Conservation (phyloP, 2,888 invertebrate genomes). For the Formica aserva region DNA sequence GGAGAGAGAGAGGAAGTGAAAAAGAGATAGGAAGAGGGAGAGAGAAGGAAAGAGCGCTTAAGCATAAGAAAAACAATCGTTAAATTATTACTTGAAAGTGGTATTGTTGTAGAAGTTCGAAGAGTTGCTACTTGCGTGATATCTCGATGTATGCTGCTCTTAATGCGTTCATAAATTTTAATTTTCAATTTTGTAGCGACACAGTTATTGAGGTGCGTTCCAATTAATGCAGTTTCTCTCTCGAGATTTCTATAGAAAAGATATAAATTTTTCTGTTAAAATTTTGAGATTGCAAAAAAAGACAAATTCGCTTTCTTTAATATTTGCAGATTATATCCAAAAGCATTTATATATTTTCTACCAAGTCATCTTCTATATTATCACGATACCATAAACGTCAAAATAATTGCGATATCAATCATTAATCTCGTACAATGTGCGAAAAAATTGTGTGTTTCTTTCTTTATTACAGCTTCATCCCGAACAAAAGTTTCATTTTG, state of each 20-base stretch:
- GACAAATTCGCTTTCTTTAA: background rate
- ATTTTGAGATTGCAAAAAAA: background rate
- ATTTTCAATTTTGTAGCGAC: slow-evolving; percentile 74
- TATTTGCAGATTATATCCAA: background rate
- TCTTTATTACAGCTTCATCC: background rate
- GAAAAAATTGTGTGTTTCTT: background rate
- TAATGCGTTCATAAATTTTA: slow-evolving; percentile 77
- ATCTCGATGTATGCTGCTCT: slow-evolving; percentile 63
- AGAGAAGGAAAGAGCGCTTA: background rate
- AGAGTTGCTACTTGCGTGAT: slow-evolving; percentile 33
- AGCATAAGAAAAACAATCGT: slow-evolving; percentile 53
- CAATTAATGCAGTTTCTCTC: slow-evolving; percentile 1
- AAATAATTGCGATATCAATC: background rate
- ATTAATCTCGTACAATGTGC: slow-evolving; percentile 3
- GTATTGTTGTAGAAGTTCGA: slow-evolving; percentile 70
- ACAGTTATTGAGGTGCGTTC: background rate
- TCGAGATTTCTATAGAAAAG: background rate
- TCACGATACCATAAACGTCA: background rate
- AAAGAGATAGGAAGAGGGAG: background rate
- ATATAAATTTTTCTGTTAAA: background rate
- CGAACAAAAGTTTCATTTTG: background rate
- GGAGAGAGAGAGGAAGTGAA: background rate
- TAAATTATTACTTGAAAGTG: slow-evolving; percentile 60
- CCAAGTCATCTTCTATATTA: background rate
- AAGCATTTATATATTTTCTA: background rate